Conservation (phyloP, 1,140 invertebrate genomes). For the Oedothorax gibbosus region DNA sequence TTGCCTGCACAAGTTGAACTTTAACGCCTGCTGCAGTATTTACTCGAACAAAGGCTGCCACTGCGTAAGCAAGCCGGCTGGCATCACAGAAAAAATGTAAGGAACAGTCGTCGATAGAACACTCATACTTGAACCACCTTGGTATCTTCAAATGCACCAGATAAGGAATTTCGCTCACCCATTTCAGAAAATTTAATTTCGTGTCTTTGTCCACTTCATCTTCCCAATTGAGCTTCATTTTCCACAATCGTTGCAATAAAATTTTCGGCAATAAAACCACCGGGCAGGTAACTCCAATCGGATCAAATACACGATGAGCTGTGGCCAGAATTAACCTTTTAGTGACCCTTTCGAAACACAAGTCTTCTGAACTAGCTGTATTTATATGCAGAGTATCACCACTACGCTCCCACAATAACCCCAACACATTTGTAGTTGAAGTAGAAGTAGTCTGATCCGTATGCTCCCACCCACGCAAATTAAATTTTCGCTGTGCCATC, state of each 20-base stretch:
- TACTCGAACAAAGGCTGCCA: conserved; percentile 16
- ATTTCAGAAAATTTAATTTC: conserved; percentile 10
- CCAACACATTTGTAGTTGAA: background rate
- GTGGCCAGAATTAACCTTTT: conserved; percentile 1
- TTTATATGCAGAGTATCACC: background rate
- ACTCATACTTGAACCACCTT: conserved; percentile 9
- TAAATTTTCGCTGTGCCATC: background rate
- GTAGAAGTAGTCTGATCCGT: background rate
- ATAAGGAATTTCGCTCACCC: conserved; percentile 20
- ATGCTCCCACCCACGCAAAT: conserved; percentile 11
- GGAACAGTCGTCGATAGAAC: background rate
- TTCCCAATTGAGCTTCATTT: background rate
- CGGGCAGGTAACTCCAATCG: conserved; percentile 39
- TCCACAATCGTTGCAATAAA: conserved; percentile 1
- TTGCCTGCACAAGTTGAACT: conserved; percentile 42
- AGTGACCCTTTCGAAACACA: background rate
- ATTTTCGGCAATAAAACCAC: conserved; percentile 18
- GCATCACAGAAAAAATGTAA: conserved; percentile 27
- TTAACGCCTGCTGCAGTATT: conserved; percentile 1
- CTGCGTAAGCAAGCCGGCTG: conserved; percentile 12
- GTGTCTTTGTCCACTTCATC: conserved; percentile 4
- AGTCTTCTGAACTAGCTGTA: no score
- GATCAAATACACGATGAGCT: conserved; percentile 43
- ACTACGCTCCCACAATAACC: background rate
- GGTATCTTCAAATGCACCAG: background rate